Evolutionary conservation across 2,888 invertebrate species (phyloP).

Genomic region (Nomada goodeniana): DNA sequence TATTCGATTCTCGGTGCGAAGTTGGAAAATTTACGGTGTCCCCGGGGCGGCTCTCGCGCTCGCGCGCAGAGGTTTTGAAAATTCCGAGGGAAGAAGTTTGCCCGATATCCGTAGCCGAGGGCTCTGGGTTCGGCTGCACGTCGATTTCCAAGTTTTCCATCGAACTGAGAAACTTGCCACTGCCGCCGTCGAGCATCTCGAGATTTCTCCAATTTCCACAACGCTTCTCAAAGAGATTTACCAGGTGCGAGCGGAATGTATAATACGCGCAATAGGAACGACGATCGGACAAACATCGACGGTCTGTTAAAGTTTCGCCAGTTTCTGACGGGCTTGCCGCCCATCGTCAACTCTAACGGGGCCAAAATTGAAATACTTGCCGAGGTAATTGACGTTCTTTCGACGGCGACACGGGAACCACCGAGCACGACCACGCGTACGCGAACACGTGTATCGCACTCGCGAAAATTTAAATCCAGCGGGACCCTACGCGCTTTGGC

Average conservation of each 20-base stretch:
- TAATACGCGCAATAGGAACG: conserved; percentile 66
- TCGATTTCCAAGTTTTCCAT: conserved; percentile 60
- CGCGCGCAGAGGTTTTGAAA: conserved; percentile 53
- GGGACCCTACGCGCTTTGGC: not conserved
- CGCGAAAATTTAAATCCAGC: conserved; percentile 32
- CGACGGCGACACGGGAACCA: not conserved
- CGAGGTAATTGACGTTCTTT: conserved; percentile 37
- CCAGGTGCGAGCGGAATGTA: conserved; percentile 65
- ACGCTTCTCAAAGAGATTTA: conserved; percentile 70
- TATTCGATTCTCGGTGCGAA: conserved; percentile 63
- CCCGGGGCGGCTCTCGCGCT: conserved; percentile 35
- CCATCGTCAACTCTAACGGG: not conserved
- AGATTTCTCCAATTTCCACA: conserved; percentile 70
- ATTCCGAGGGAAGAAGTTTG: conserved; percentile 63
- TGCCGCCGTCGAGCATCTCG: conserved; percentile 26
- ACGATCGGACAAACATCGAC: conserved; percentile 66
- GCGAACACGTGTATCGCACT: conserved; percentile 14
- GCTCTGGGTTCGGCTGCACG: conserved; percentile 12
- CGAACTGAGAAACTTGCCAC: conserved; percentile 57
- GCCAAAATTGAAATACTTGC: conserved; percentile 15
- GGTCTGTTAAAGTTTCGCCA: conserved; percentile 29
- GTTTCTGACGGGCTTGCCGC: not conserved
- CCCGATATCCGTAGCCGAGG: conserved; percentile 33
- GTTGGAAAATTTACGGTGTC: conserved; percentile 63
- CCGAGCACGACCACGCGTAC: not conserved